Percentiles rank a stretch among this genome's conserved stretches.
phyloP scores from a whole-genome alignment of 2,113 vertebrate species.

The Riparia riparia region DNA sequence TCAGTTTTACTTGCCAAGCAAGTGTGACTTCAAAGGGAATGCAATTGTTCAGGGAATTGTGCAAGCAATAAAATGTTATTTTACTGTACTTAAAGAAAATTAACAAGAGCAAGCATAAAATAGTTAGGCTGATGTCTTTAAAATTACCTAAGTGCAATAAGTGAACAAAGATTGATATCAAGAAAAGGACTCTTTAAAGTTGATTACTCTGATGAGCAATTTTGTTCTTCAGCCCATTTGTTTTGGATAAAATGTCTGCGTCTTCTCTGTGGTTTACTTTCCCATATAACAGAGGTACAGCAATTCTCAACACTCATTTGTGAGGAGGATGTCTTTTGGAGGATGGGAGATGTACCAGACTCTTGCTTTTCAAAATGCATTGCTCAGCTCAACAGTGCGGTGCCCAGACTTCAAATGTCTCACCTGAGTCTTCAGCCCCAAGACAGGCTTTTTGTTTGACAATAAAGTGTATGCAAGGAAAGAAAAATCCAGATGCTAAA shows the following conservation, averaged over 20 bases:
- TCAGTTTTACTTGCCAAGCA: slow-evolving; percentile 63
- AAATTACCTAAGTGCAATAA: slow-evolving; percentile 19
- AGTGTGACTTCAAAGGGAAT: slow-evolving; percentile 66
- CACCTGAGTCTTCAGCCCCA: background rate
- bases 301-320: background rate
- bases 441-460: background rate
- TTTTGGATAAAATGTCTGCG: background rate
- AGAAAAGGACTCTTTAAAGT: background rate
- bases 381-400: background rate
- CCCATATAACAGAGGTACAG: background rate
- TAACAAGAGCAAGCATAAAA: slow-evolving; percentile 48
- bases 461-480: background rate
- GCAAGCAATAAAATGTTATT: slow-evolving; percentile 60
- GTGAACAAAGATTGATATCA: background rate
- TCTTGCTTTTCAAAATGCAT: background rate
- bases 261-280: background rate
- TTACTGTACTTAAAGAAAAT: slow-evolving; percentile 65
- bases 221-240: slow-evolving; percentile 16
- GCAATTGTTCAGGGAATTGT: slow-evolving; percentile 66
- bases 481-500: background rate
- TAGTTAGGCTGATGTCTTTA: background rate
- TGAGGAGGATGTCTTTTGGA: background rate
- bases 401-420: background rate
- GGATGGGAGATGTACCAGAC: background rate
- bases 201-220: slow-evolving; percentile 16